Evolutionary conservation across 2,888 invertebrate species (phyloP), one percentile per base, ranked within the genome.

Genomic region (Torymus texanus): DNA sequence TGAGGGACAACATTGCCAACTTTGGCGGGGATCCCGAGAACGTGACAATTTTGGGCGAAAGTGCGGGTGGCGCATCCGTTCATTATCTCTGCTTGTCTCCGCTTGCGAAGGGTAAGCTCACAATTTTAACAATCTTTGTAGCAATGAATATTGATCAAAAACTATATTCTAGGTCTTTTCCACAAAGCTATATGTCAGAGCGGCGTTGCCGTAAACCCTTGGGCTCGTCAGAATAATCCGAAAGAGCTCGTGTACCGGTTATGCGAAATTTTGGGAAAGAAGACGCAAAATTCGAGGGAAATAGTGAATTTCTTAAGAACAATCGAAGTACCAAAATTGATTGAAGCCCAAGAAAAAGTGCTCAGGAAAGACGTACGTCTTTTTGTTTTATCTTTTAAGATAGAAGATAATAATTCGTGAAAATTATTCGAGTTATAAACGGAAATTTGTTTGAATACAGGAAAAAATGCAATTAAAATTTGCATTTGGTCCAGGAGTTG

Each of bases 101-200:
- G 13, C 59, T 83, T 11, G 56, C 84, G 0, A 73, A 80, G 81
- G 85, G 85, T 84, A 13, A 24, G 11, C 11, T 62, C 14, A 8
- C 13, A 16, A n/a, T 50, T 16, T 50, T 1, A 5, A 12, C 1
- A 11, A 41, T 41, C 8, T 41, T 29, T 5, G 21, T 1, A 2
- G 21, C 21, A 21, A 21, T 21, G 2, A 2, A 29, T 29, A 62
- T 14, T 50, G 16, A 41, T 8, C 8, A 41, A 8, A 41, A 41
- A 8, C 41, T 4, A 41, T 41, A 59, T 81, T 81, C 13, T 65
- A 89, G 89, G 88, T 61, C 82, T 89, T 53, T 89, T 87, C 70
- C 88, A 89, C 72, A 89, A 88, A 77, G 88, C 85, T 0, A 88
- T 89, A 59, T 8, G 76, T 0, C 88, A 89, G 75, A 89, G 89